Conservation (phyloP, 2,888 invertebrate species). For the Melanchra persicariae region DNA sequence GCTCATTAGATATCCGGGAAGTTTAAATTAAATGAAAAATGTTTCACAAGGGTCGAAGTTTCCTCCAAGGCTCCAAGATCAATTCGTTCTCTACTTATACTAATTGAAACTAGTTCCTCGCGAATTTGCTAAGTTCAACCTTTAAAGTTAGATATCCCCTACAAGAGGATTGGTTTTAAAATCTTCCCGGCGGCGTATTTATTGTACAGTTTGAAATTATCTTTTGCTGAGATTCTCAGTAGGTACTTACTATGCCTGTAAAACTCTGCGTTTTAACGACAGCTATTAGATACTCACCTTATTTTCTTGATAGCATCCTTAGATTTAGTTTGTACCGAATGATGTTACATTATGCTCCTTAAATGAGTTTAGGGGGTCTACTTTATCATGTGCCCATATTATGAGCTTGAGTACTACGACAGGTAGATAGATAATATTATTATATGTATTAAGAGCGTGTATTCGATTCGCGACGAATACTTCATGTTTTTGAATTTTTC, state of each 20-base stretch:
- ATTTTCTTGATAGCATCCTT: not conserved
- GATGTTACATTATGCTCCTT: not conserved
- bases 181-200: not conserved
- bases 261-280: not conserved
- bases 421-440: too few species aligned
- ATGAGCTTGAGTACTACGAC: too few species aligned
- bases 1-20: slow-evolving; percentile 12
- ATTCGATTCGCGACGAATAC: too few species aligned
- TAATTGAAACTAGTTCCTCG: slow-evolving; percentile 39
- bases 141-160: slow-evolving; percentile 20
- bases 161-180: slow-evolving; percentile 16
- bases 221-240: slow-evolving; percentile 12
- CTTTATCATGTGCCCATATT: too few species aligned
- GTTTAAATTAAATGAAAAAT: slow-evolving; percentile 22
- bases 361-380: too few species aligned
- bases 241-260: not conserved
- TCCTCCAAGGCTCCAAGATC: slow-evolving; percentile 33
- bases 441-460: too few species aligned
- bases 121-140: slow-evolving; percentile 26
- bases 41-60: slow-evolving; percentile 22
- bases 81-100: slow-evolving; percentile 44
- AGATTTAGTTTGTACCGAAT: not conserved
- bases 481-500: too few species aligned
- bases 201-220: slow-evolving; percentile 10
- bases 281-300: not conserved